Evolutionary conservation across 2,113 vertebrate species (phyloP), one percentile per base, ranked within the genome.

Genomic region (Budorcas taxicolor): DNA sequence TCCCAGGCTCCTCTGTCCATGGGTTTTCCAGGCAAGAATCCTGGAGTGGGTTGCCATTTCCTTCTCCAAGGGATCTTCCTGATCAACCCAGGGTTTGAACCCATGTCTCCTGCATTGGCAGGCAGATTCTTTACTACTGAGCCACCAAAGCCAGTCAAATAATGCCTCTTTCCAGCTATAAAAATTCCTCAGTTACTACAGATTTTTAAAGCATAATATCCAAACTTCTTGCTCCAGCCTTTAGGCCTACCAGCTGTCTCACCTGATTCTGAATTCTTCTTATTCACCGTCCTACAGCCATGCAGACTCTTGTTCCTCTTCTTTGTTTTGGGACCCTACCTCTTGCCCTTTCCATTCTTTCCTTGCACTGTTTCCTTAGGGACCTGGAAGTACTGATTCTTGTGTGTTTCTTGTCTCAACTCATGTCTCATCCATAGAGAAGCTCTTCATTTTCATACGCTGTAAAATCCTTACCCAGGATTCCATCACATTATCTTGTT

Each of bases 241-340:
- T 84, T 47, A 87, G 82, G 4, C 10, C n/a, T n/a, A 52, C 29
- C 8, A 47, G n/a, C 13, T 58, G 4, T 45, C 23, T 55, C n/a
- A 16, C 29, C 19, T 45, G 27, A 78, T 80, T 67, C 29, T 33
- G 47, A 89, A 31, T 3, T 78, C 7, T 31, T 15, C 9, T 45
- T 3, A 40, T 25, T 90, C 57, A 58, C 9, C 11, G 2, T 43
- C 25, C 4, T 23, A 29, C 7, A 78, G 40, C 17, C 52, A 12
- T 19, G 31, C 3, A 78, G 23, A 17, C n/a, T 60, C 45, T 36
- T 64, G 52, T 13, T 94, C 80, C 9, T 36, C 40, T 53, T 58
- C 8, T 15, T 83, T 47, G 3, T 10, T 2, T 50, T 0, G n/a
- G 8, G 4, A 52, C 3, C 4, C 13, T 57, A 12, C 16, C 10